Evolutionary conservation across 2,888 invertebrate genomes (phyloP).

Genomic region (Aelia acuminata): DNA sequence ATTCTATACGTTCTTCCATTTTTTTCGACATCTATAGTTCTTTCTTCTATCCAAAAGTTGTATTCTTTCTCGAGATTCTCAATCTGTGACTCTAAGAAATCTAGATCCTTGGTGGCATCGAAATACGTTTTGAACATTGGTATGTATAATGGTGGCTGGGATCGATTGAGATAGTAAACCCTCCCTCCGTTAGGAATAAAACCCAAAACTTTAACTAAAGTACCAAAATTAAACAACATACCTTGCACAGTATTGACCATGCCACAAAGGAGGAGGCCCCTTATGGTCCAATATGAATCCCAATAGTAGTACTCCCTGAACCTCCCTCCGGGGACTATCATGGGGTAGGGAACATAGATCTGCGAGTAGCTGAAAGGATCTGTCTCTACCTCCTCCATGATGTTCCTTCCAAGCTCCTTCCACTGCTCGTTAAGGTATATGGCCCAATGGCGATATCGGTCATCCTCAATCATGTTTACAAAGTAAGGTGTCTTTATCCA

Average conservation of each 20-base stretch:
- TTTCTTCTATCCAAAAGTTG: conserved; percentile 85
- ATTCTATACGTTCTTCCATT: conserved; percentile 77
- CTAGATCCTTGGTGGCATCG: conserved; percentile 78
- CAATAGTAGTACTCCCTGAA: conserved; percentile 93
- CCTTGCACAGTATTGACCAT: conserved; percentile 83
- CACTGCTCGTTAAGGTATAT: conserved; percentile 80
- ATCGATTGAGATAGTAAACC: conserved; percentile 87
- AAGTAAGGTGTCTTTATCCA: conserved; percentile 84
- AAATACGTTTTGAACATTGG: conserved; percentile 87
- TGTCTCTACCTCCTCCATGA: conserved; percentile 79
- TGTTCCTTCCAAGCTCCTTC: conserved; percentile 83
- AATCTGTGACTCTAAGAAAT: conserved; percentile 77
- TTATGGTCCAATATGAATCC: conserved; percentile 96
- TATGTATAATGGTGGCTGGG: conserved; percentile 85
- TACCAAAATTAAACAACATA: conserved; percentile 89
- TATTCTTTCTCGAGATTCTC: conserved; percentile 82
- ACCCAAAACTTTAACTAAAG: conserved; percentile 83
- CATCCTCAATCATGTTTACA: conserved; percentile 80
- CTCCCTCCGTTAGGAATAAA: conserved; percentile 94
- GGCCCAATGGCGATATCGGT: conserved; percentile 80
- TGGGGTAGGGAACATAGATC: conserved; percentile 87
- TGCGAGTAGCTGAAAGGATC: conserved; percentile 86
- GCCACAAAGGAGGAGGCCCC: conserved; percentile 87
- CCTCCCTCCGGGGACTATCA: conserved; percentile 91
- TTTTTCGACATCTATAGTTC: conserved; percentile 77